Evolutionary conservation across 2,797 vertebrate species (phyloP).

Genomic region (Glyptemys insculpta): DNA sequence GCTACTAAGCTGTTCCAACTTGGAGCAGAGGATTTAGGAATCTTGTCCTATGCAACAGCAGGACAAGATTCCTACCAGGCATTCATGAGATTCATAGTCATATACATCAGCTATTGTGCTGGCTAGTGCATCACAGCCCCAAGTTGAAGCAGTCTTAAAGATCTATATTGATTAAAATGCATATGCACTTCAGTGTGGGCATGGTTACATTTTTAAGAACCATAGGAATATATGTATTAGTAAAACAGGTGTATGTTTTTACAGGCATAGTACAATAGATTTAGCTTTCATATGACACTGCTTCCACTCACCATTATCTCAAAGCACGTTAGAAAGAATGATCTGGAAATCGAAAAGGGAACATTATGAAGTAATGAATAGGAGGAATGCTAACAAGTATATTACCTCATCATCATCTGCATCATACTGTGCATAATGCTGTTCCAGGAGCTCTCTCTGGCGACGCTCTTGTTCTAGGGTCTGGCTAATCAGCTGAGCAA

Average conservation of each 20-base stretch:
- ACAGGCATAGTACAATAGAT: not conserved
- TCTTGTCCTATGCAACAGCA: not conserved
- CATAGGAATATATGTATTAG: not conserved
- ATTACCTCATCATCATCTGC: constrained; percentile 97
- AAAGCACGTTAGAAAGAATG: not conserved
- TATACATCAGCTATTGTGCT: not conserved
- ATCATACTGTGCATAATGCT: constrained; percentile 96
- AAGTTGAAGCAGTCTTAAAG: not conserved
- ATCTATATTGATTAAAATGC: not conserved
- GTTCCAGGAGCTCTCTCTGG: constrained; percentile 95
- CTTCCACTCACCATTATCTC: not conserved
- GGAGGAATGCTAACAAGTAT: not conserved
- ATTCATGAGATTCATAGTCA: not conserved
- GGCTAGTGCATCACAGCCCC: not conserved
- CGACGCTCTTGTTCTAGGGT: constrained; percentile 96
- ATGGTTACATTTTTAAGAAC: not conserved
- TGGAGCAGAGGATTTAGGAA: not conserved
- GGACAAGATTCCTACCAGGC: not conserved
- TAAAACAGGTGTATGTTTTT: not conserved
- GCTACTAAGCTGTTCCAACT: not conserved
- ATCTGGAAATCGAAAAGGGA: constrained; percentile 21
- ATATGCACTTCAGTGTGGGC: not conserved
- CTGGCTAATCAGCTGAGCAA: constrained; percentile 97
- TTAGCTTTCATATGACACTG: not conserved
- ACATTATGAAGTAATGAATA: not conserved